A percentile compares a stretch with the other conserved stretches of the same genome.
These are phyloP conservation scores for Pseudomyrmex flavicornis DNA, from an alignment of 1,140 invertebrate species.

Conservation along the genomic window DNA sequence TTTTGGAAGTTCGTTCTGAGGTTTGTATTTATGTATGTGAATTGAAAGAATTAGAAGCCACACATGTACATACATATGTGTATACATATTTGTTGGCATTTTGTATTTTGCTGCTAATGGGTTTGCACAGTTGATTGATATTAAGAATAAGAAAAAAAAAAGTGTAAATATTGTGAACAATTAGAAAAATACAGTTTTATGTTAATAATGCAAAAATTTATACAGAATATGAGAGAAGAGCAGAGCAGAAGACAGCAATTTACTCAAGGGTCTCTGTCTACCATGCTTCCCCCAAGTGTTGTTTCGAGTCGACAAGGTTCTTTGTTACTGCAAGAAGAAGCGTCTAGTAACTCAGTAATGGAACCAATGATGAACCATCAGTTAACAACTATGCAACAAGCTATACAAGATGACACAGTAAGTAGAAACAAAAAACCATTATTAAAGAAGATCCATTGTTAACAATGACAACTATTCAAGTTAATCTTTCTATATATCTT, in stretches of 20 bases:
- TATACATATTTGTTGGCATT: conserved; percentile 16
- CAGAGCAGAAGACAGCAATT: conserved; percentile 97
- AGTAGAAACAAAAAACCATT: conserved; percentile 63
- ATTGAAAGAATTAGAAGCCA: not conserved
- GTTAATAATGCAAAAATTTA: conserved; percentile 30
- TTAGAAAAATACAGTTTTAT: conserved; percentile 1
- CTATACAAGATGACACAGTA: conserved; percentile 92
- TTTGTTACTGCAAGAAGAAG: conserved; percentile 88
- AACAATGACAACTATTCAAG: too few relatives aligned
- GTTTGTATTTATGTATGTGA: conserved; percentile 81
- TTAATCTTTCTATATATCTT: too few relatives aligned
- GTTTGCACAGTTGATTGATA: not conserved
- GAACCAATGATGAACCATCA: conserved; percentile 86
- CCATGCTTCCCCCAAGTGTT: conserved; percentile 90
- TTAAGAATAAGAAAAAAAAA: not conserved
- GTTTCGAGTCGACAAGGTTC: conserved; percentile 89
- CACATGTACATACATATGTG: too few relatives aligned
- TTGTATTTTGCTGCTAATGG: not conserved
- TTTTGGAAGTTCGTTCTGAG: conserved; percentile 93
- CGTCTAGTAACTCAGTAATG: conserved; percentile 89
- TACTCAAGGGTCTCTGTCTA: conserved; percentile 90
- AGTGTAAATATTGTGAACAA: conserved; percentile 4
- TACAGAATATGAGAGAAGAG: conserved; percentile 97
- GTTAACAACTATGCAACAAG: conserved; percentile 85
- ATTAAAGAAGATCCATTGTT: not conserved